Evolutionary conservation across 23 tunicate genomes (phyloP).

Genomic region (Aplidium turbinatum): DNA sequence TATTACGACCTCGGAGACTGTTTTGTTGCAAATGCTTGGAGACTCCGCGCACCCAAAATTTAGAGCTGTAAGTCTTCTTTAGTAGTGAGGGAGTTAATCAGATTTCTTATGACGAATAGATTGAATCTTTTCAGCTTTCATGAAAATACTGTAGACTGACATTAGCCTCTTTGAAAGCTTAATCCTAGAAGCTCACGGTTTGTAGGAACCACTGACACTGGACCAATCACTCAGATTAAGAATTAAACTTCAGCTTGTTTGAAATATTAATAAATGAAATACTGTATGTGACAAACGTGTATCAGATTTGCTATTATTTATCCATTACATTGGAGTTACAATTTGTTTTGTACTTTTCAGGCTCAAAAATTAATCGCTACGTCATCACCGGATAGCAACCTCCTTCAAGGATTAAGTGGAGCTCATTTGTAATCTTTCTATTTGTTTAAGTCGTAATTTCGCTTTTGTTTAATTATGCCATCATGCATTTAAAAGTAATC

Average conservation of each 20-base stretch:
- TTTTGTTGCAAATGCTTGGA: constrained; percentile 76
- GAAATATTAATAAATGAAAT: too few relatives aligned
- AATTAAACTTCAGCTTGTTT: too few relatives aligned
- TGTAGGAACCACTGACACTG: background rate
- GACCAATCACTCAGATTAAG: background rate
- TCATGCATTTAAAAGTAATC: too few relatives aligned
- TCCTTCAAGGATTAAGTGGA: constrained; percentile 35
- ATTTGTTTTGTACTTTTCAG: constrained; percentile 6
- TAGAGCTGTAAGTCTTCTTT: constrained; percentile 35
- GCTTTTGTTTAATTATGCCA: too few relatives aligned
- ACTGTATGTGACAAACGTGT: too few relatives aligned
- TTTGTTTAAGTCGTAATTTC: too few relatives aligned
- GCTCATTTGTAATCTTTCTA: background rate
- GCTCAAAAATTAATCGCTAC: constrained; percentile 74
- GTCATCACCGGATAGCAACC: constrained; percentile 86
- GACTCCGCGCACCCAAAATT: constrained; percentile 91
- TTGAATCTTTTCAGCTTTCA: background rate
- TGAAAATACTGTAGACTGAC: background rate
- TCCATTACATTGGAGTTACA: background rate
- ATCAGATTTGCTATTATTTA: background rate
- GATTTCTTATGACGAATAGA: background rate
- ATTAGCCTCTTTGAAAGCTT: background rate
- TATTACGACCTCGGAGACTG: constrained; percentile 89
- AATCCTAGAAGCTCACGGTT: background rate
- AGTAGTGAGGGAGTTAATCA: background rate